Evolutionary conservation across 2,888 invertebrate species (phyloP).

Genomic region (Phasia obesa): DNA sequence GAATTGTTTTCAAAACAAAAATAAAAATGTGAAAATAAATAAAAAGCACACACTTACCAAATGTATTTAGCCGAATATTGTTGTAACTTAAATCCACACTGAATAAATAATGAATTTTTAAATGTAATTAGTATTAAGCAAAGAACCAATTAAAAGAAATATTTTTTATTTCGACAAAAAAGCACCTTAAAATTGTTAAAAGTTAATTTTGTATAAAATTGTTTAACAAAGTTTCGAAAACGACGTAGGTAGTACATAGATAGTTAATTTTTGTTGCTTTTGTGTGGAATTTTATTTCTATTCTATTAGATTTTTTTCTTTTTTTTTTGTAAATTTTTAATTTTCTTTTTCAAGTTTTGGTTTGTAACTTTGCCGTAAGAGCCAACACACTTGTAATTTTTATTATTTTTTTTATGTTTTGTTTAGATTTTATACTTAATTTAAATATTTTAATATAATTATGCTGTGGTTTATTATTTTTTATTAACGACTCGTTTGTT

Average conservation of each 20-base stretch:
- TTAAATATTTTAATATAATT: slow-evolving; percentile 52
- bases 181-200: neutral
- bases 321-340: too few species aligned
- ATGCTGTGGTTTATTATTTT: slow-evolving; percentile 5
- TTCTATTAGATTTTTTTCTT: neutral
- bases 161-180: neutral
- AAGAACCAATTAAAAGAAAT: too few species aligned
- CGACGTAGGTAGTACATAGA: too few species aligned
- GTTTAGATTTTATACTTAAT: slow-evolving; percentile 39
- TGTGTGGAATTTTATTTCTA: neutral
- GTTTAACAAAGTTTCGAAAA: too few species aligned
- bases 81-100: neutral
- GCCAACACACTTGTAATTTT: slow-evolving; percentile 19
- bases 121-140: too few species aligned
- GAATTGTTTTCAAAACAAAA: neutral
- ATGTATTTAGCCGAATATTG: neutral
- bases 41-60: neutral
- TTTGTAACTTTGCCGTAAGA: slow-evolving; percentile 31
- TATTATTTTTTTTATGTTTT: slow-evolving; percentile 25
- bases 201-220: too few species aligned
- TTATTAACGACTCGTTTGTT: slow-evolving; percentile 44
- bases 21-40: neutral
- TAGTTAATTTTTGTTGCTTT: too few species aligned
- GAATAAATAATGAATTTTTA: neutral
- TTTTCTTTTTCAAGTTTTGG: slow-evolving; percentile 6